Evolutionary conservation across 2,113 vertebrate genomes (phyloP).

Genomic region (Pelobates fuscus): DNA sequence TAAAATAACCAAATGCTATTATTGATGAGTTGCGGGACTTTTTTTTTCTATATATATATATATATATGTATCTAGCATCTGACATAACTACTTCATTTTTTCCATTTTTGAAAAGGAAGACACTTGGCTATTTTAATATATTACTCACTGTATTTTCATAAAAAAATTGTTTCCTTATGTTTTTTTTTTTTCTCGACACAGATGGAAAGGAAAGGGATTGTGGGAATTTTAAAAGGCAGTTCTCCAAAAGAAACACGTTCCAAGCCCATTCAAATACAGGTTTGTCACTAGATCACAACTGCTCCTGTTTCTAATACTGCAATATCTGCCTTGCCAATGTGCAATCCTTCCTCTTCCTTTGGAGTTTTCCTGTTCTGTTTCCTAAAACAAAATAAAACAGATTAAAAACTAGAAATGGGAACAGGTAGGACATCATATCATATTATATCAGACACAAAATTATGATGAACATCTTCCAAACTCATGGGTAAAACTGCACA

Average conservation of each 20-base stretch:
- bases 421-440: not conserved
- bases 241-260: conserved; percentile 21
- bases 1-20: not conserved
- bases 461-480: no score
- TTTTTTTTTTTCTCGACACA: not conserved
- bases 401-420: not conserved
- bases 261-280: conserved; percentile 4
- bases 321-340: not conserved
- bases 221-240: conserved; percentile 11
- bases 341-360: conserved; percentile 27
- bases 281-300: not conserved
- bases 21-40: not conserved
- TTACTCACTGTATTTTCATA: conserved; percentile 9
- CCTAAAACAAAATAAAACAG: conserved; percentile 23
- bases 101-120: conserved; percentile 9
- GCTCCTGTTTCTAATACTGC: conserved; percentile 6
- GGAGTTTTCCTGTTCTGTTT: conserved; percentile 27
- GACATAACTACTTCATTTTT: conserved; percentile 23
- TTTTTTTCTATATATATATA: no score
- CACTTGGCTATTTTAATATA: not conserved
- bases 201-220: conserved; percentile 6
- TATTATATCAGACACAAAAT: not conserved
- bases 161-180: conserved; percentile 8
- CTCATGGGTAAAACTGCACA: no score
- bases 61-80: conserved; percentile 1